Percentiles rank a stretch among this genome's conserved stretches.
Conservation (phyloP, 2,113 vertebrate species). For the Muscicapa adusta region DNA sequence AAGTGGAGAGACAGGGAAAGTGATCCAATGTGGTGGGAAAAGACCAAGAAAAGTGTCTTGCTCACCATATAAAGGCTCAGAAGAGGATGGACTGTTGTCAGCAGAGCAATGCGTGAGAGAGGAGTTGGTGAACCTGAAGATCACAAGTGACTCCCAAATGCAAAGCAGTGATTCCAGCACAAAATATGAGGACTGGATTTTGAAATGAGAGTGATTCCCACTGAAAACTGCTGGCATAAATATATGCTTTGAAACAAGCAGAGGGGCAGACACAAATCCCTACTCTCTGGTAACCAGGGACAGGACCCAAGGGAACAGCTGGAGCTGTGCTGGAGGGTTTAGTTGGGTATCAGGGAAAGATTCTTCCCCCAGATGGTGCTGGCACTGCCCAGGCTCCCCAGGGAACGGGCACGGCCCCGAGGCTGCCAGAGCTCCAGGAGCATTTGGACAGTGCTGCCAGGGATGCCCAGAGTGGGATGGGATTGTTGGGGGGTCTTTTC, state of each 20-base stretch:
- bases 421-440: background rate
- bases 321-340: background rate
- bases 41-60: background rate
- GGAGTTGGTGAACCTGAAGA: background rate
- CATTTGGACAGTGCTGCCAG: fast-evolving
- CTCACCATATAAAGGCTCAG: background rate
- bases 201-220: background rate
- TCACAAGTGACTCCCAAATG: background rate
- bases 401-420: background rate
- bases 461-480: background rate
- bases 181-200: background rate
- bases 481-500: background rate
- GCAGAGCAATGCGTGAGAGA: background rate
- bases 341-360: background rate
- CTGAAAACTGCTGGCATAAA: background rate
- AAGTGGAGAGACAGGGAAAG: background rate
- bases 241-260: background rate
- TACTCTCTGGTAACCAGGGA: background rate
- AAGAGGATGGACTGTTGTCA: background rate
- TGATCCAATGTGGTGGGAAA: background rate
- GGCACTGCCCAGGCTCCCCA: background rate
- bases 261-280: background rate
- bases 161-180: background rate
- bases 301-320: background rate
- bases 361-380: background rate